These are phyloP conservation scores for Teleiodes luculella DNA, from an alignment of 2,888 invertebrate genomes.

Conservation along the genomic window DNA sequence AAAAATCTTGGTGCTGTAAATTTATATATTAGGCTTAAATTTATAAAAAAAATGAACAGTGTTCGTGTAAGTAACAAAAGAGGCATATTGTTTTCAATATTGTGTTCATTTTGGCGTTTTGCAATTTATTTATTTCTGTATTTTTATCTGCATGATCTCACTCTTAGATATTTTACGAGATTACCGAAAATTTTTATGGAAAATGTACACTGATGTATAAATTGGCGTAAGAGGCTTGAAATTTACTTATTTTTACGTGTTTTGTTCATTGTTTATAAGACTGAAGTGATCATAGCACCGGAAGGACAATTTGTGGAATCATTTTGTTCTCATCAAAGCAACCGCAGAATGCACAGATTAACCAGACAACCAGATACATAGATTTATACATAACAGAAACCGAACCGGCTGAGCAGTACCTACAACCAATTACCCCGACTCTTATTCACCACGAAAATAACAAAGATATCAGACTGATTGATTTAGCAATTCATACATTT, in stretches of 20 bases:
- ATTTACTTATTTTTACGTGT: conserved; percentile 60
- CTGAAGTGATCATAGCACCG: conserved; percentile 72
- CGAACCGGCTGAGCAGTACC: conserved; percentile 23
- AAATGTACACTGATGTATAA: conserved; percentile 68
- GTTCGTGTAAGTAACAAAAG: conserved; percentile 75
- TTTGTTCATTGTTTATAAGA: conserved; percentile 65
- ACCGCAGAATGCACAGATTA: conserved; percentile 60
- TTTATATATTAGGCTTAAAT: conserved; percentile 79
- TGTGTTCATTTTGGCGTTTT: conserved; percentile 74
- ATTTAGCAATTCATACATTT: no score
- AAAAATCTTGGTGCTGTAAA: conserved; percentile 79
- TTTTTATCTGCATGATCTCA: conserved; percentile 75
- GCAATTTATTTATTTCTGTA: conserved; percentile 74
- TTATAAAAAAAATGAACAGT: conserved; percentile 66
- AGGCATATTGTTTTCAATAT: conserved; percentile 73
- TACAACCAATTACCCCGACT: conserved; percentile 26
- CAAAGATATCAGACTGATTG: no score
- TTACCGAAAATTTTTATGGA: conserved; percentile 71
- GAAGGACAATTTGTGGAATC: conserved; percentile 43
- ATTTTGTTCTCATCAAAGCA: conserved; percentile 36
- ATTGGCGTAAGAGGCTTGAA: conserved; percentile 77
- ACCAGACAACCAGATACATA: conserved; percentile 39
- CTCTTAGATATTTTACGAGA: conserved; percentile 77
- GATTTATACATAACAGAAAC: conserved; percentile 26
- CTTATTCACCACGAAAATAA: conserved; percentile 12